Conservation (phyloP, 92 coral and sea anemone species). For the Hydrozoanthus gracilis region DNA sequence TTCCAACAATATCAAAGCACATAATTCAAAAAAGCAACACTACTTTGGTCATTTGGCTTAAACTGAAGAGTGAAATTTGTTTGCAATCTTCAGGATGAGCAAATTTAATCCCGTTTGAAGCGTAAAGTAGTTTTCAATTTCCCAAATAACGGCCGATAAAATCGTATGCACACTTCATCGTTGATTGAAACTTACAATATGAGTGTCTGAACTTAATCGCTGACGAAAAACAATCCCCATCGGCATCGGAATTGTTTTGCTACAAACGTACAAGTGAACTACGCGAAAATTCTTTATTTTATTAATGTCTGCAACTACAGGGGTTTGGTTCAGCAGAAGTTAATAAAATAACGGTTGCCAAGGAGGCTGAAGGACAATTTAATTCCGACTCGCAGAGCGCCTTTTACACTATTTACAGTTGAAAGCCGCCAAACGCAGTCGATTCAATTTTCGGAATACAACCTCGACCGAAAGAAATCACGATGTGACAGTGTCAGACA, state of each 20-base stretch:
- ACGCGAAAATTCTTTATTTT: not conserved
- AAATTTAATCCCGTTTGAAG: not conserved
- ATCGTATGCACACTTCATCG: constrained; percentile 18
- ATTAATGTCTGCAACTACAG: constrained; percentile 5
- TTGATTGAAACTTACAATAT: constrained; percentile 43
- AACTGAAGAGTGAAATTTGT: not conserved
- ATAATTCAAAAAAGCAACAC: not conserved
- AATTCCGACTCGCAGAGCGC: not conserved
- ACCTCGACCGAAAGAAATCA: not conserved
- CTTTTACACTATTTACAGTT: constrained; percentile 24
- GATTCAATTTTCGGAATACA: not conserved
- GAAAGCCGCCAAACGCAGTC: not conserved
- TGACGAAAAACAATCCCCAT: constrained; percentile 3
- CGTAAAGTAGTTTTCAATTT: constrained; percentile 23
- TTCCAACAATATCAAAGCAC: not conserved
- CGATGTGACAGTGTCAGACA: not conserved
- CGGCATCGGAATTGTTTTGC: not conserved
- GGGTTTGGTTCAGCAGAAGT: not conserved
- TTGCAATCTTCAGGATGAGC: not conserved
- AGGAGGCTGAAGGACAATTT: constrained; percentile 10
- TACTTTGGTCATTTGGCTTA: not conserved
- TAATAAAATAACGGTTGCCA: constrained; percentile 31
- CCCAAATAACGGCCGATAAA: constrained; percentile 32
- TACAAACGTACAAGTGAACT: not conserved
- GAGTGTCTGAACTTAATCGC: constrained; percentile 10